phyloP scores from a whole-genome alignment of 2,797 vertebrate species.

The Tiaroga cobitis region DNA sequence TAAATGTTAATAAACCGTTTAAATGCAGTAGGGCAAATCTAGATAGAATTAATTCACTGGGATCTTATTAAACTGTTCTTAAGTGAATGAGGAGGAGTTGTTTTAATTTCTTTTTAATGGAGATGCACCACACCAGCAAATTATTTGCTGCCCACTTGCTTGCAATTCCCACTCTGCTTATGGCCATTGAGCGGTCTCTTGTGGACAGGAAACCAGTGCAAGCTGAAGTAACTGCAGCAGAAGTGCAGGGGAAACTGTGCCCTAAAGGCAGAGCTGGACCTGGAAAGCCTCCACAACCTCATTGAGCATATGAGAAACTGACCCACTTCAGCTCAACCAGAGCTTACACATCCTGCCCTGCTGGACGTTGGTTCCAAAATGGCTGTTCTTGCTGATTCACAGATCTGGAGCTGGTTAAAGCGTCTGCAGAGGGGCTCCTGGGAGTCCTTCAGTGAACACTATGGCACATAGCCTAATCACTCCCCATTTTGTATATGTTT shows the following conservation, averaged over 20 bases:
- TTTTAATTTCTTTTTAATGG: slow-evolving; percentile 27
- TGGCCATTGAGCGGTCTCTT: slow-evolving; percentile 35
- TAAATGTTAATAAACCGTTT: not conserved
- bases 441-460: slow-evolving; percentile 35
- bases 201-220: slow-evolving; percentile 35
- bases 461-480: slow-evolving; percentile 3
- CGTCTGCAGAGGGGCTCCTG: slow-evolving; percentile 38
- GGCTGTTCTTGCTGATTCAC: slow-evolving; percentile 52
- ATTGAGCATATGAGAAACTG: slow-evolving; percentile 57
- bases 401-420: slow-evolving; percentile 53
- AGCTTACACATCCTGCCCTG: slow-evolving; percentile 35
- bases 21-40: not conserved
- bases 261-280: slow-evolving; percentile 45
- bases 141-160: slow-evolving; percentile 29
- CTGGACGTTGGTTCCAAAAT: slow-evolving; percentile 52
- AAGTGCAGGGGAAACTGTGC: slow-evolving; percentile 28
- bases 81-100: not conserved
- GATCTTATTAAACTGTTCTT: not conserved
- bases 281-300: slow-evolving; percentile 49
- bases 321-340: slow-evolving; percentile 48
- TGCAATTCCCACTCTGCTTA: slow-evolving; percentile 43
- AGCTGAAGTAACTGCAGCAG: slow-evolving; percentile 40
- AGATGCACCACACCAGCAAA: not conserved
- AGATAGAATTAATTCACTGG: not conserved
- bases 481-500: slow-evolving; percentile 22